These are phyloP conservation scores for Xestia rhomboidea DNA, from an alignment of 2,888 invertebrate genomes.

Conservation along the genomic window DNA sequence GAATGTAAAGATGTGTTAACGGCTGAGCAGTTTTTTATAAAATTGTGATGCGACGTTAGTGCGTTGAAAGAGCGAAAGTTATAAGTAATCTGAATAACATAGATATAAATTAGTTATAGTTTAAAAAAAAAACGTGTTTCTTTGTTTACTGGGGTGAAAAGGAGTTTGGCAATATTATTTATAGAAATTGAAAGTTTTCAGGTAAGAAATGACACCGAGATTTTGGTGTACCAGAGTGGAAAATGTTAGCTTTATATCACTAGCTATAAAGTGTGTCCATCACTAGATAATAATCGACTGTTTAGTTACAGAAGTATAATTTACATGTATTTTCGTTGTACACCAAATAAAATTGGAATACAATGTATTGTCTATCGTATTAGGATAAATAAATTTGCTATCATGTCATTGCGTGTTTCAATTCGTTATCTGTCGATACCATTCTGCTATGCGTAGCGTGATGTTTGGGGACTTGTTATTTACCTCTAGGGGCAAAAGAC, in stretches of 20 bases:
- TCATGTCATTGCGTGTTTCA: conserved; percentile 80
- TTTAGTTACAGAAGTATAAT: conserved; percentile 71
- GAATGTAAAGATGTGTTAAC: conserved; percentile 64
- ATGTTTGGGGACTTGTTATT: not conserved
- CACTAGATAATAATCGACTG: conserved; percentile 65
- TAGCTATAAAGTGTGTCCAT: conserved; percentile 68
- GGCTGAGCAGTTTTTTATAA: conserved; percentile 60
- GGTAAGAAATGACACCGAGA: conserved; percentile 61
- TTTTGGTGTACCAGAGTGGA: conserved; percentile 73
- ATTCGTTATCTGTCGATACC: conserved; percentile 2
- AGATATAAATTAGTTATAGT: conserved; percentile 71
- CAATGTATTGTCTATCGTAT: conserved; percentile 84
- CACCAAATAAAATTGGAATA: conserved; percentile 77
- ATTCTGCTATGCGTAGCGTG: not conserved
- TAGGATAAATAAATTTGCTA: conserved; percentile 89
- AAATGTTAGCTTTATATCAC: conserved; percentile 64
- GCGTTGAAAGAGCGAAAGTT: conserved; percentile 66
- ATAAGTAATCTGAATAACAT: conserved; percentile 69
- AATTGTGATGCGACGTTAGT: conserved; percentile 53
- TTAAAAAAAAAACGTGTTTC: conserved; percentile 64
- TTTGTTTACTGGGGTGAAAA: conserved; percentile 65
- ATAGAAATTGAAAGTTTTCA: conserved; percentile 58
- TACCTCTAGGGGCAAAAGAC: not conserved
- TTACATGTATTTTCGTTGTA: conserved; percentile 74
- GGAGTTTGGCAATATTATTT: conserved; percentile 72